phyloP scores from a whole-genome alignment of 2,888 invertebrate genomes.

The Netelia fuscicornis region DNA sequence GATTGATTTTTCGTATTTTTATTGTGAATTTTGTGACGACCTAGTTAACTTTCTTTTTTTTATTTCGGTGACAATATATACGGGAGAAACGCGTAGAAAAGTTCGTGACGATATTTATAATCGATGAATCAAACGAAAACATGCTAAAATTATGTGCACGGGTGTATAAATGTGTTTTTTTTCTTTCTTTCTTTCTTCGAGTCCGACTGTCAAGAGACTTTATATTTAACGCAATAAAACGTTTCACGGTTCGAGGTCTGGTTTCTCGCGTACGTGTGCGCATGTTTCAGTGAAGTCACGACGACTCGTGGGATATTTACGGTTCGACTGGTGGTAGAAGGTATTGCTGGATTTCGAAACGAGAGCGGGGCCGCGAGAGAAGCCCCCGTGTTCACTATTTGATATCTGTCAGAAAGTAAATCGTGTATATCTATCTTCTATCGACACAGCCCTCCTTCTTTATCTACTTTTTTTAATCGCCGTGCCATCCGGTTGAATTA shows the following conservation, averaged over 20 bases:
- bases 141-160: too few relatives aligned
- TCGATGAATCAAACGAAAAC: too few relatives aligned
- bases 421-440: constrained; percentile 11
- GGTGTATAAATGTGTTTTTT: background rate
- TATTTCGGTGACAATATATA: too few relatives aligned
- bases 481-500: background rate
- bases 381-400: constrained; percentile 42
- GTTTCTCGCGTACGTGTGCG: background rate
- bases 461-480: background rate
- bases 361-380: constrained; percentile 58
- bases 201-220: background rate
- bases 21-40: too few relatives aligned
- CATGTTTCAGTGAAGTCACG: background rate
- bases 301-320: constrained; percentile 48
- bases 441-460: background rate
- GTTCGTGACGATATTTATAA: too few relatives aligned
- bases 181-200: background rate
- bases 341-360: constrained; percentile 55
- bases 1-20: too few relatives aligned
- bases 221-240: background rate
- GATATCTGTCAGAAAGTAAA: constrained; percentile 46
- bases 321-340: constrained; percentile 9
- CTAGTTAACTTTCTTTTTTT: too few relatives aligned
- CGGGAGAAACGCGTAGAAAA: too few relatives aligned
- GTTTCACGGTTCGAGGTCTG: background rate